Percentiles rank a stretch among this genome's conserved stretches.
Conservation (phyloP, 2,113 vertebrate species). For the Gadus macrocephalus region DNA sequence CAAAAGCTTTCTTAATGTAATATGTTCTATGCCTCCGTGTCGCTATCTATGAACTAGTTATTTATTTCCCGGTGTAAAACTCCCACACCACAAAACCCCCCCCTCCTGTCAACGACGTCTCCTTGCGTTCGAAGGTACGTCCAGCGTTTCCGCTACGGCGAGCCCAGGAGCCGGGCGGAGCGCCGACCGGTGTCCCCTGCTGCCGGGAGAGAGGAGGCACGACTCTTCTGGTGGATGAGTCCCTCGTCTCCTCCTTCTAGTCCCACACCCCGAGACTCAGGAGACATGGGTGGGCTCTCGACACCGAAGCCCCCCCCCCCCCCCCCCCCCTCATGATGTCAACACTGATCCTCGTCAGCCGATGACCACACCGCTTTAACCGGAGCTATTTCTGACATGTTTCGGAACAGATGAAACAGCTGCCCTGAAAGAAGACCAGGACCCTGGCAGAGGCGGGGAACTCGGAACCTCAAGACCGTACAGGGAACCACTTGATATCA, state of each 20-base stretch:
- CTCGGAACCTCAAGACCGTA: conserved; percentile 36
- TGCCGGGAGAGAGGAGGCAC: conserved; percentile 28
- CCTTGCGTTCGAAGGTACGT: conserved; percentile 70
- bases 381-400: background rate
- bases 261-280: conserved; percentile 49
- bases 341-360: background rate
- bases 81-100: background rate
- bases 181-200: conserved; percentile 51
- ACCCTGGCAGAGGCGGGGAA: background rate
- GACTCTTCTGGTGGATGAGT: conserved; percentile 79
- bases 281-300: conserved; percentile 33
- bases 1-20: no score
- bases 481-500: conserved; percentile 42
- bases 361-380: background rate
- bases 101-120: background rate
- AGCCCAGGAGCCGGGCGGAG: conserved; percentile 76
- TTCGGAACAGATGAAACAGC: conserved; percentile 15
- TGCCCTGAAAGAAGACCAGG: conserved; percentile 23
- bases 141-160: conserved; percentile 80
- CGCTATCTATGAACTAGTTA: background rate
- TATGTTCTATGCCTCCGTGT: no score
- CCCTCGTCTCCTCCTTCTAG: conserved; percentile 39
- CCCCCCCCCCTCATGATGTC: background rate
- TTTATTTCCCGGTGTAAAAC: background rate
- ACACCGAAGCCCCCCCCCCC: background rate